Evolutionary conservation across 2,113 vertebrate genomes (phyloP).

Genomic region (Hippocampus comes): DNA sequence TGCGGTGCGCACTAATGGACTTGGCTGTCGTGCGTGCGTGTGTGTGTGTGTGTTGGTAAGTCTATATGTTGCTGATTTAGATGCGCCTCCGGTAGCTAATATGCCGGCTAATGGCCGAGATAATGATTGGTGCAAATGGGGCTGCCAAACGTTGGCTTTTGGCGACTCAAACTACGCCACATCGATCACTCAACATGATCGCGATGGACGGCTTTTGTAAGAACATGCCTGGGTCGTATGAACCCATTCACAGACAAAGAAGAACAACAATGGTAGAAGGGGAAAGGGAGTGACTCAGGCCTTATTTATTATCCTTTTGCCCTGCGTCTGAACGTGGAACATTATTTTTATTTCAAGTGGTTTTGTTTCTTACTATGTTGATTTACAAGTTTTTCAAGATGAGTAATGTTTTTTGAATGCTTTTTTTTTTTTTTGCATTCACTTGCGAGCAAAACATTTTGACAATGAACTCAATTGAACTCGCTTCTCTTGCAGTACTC

Average conservation of each 20-base stretch:
- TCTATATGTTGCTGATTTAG: constrained; percentile 65
- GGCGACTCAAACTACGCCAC: constrained; percentile 5
- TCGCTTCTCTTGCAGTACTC: too few relatives aligned
- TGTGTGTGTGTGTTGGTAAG: constrained; percentile 50
- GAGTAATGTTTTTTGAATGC: too few relatives aligned
- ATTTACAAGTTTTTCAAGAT: too few relatives aligned
- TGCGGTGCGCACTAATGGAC: constrained; percentile 55
- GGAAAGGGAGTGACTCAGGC: background rate
- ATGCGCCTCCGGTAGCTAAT: constrained; percentile 62
- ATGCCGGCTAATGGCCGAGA: constrained; percentile 60
- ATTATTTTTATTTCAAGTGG: background rate
- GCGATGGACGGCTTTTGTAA: constrained; percentile 25
- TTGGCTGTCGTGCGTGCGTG: constrained; percentile 17
- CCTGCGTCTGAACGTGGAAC: background rate
- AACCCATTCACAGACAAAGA: constrained; percentile 19
- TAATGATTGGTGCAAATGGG: constrained; percentile 67
- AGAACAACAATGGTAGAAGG: background rate
- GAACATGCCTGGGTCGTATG: constrained; percentile 5
- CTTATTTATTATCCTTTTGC: background rate
- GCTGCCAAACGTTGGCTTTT: constrained; percentile 30
- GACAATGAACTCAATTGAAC: too few relatives aligned
- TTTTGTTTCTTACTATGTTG: too few relatives aligned
- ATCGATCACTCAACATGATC: constrained; percentile 23
- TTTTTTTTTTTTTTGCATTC: too few relatives aligned
- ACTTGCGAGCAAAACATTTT: too few relatives aligned